Percentiles rank a stretch among this genome's conserved stretches.
These are phyloP conservation scores for Nymphicus hollandicus DNA, from an alignment of 2,113 vertebrate species.

Conservation along the genomic window DNA sequence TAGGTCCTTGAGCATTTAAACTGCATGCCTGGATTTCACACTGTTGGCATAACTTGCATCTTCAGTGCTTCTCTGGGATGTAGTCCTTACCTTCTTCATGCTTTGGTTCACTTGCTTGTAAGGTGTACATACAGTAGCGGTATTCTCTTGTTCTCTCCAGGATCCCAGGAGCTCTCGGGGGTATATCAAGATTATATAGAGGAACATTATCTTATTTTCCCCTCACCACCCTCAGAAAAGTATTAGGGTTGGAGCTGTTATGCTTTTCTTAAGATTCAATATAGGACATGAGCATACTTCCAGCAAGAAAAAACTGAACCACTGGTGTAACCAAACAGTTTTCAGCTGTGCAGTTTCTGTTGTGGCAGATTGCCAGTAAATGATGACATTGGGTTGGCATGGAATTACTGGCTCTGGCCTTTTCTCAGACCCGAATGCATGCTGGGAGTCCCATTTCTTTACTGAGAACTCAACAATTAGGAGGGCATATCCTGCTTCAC, in stretches of 20 bases:
- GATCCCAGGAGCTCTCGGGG: neutral
- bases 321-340: neutral
- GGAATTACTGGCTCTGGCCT: neutral
- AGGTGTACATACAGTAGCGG: rapidly evolving
- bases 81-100: neutral
- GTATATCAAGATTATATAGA: neutral
- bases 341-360: neutral
- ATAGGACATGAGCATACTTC: neutral
- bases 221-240: rapidly evolving
- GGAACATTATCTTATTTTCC: neutral
- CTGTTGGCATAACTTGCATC: neutral
- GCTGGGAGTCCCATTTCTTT: neutral
- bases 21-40: neutral
- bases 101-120: neutral
- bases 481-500: neutral
- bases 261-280: neutral
- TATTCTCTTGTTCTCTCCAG: neutral
- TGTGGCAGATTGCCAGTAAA: neutral
- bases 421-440: neutral
- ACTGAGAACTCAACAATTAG: neutral
- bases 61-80: neutral
- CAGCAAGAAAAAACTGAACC: neutral
- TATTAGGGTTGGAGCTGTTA: neutral
- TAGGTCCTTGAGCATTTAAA: neutral
- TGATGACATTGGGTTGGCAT: neutral